Conservation (phyloP, 2,797 vertebrate species). For the Scomberomorus guttatus region DNA sequence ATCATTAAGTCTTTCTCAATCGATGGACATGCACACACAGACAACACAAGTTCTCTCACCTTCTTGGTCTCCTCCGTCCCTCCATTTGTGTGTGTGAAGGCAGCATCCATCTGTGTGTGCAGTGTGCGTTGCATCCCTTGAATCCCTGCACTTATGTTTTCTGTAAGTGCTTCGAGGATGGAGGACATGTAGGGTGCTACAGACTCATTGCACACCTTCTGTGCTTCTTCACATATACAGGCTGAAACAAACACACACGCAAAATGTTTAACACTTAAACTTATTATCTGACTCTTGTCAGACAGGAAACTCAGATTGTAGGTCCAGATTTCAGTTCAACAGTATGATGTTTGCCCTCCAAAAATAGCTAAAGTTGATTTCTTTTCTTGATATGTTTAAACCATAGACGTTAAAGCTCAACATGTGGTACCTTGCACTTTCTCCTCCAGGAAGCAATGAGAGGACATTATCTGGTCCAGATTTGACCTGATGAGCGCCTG, state of each 20-base stretch:
- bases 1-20: neutral
- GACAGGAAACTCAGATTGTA: neutral
- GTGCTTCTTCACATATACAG: slow-evolving; percentile 83
- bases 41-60: slow-evolving; percentile 49
- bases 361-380: neutral
- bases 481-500: slow-evolving; percentile 89
- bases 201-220: slow-evolving; percentile 84
- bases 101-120: slow-evolving; percentile 65
- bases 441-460: slow-evolving; percentile 87
- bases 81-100: slow-evolving; percentile 57
- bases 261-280: neutral
- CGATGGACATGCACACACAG: neutral
- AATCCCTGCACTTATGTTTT: slow-evolving; percentile 86
- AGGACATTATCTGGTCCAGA: slow-evolving; percentile 91
- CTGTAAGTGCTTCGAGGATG: slow-evolving; percentile 91
- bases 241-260: slow-evolving; percentile 70
- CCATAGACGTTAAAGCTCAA: neutral
- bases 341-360: neutral
- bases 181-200: slow-evolving; percentile 89
- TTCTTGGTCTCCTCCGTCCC: slow-evolving; percentile 62
- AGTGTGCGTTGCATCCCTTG: slow-evolving; percentile 68
- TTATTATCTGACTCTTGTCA: neutral
- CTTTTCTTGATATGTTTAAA: neutral
- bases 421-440: slow-evolving; percentile 88
- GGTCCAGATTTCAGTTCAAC: neutral